phyloP scores from a whole-genome alignment of 2,113 vertebrate species.

The Verasper variegatus region DNA sequence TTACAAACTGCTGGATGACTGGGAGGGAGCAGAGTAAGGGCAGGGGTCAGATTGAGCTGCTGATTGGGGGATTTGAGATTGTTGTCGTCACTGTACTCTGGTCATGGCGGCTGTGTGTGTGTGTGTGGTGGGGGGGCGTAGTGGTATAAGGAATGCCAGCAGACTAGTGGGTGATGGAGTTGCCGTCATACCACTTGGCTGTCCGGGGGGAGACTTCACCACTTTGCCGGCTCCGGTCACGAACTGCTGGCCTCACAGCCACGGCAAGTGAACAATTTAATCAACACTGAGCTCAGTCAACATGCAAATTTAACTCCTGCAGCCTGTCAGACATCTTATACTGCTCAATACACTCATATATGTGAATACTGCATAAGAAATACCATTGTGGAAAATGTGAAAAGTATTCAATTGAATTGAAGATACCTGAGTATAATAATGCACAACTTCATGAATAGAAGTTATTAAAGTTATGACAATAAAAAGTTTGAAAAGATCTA shows the following conservation, averaged over 20 bases:
- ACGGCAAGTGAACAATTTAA: constrained; percentile 78
- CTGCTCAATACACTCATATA: background rate
- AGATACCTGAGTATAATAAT: background rate
- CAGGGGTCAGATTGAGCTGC: constrained; percentile 54
- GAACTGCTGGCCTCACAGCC: constrained; percentile 30
- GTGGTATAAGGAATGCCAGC: constrained; percentile 25
- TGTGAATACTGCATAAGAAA: background rate
- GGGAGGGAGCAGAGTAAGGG: constrained; percentile 22
- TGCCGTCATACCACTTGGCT: constrained; percentile 76
- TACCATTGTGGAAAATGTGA: background rate
- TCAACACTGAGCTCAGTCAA: constrained; percentile 65
- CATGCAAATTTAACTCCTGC: constrained; percentile 56
- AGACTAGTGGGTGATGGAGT: constrained; percentile 49
- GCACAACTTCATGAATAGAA: background rate
- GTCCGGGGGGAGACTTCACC: constrained; percentile 69
- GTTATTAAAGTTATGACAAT: background rate
- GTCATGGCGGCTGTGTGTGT: constrained; percentile 31
- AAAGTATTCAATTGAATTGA: background rate
- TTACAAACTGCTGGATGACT: constrained; percentile 48
- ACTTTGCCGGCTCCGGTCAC: constrained; percentile 67
- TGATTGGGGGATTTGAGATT: constrained; percentile 63
- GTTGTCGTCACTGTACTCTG: constrained; percentile 55
- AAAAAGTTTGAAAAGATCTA: too few species aligned
- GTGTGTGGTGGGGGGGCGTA: background rate
- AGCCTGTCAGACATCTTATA: constrained; percentile 1